Evolutionary conservation across 2,888 invertebrate genomes (phyloP).

Genomic region (Drosophila aldrichi): DNA sequence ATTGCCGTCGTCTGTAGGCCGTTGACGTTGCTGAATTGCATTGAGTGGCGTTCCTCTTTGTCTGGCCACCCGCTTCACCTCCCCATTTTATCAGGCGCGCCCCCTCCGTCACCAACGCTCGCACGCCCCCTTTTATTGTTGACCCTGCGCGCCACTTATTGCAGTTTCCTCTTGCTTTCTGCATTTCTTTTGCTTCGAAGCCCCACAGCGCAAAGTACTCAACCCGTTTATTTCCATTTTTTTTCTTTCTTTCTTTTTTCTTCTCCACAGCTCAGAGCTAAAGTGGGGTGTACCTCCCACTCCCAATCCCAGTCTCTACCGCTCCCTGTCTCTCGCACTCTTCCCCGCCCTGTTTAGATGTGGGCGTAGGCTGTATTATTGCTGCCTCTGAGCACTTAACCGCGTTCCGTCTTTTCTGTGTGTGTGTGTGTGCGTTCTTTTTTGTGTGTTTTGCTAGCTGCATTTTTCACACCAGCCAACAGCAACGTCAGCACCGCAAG

Average conservation of each 20-base stretch:
- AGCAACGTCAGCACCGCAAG: not conserved
- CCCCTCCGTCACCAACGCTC: not conserved
- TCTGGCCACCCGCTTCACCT: constrained; percentile 37
- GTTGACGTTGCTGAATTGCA: constrained; percentile 67
- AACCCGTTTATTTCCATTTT: constrained; percentile 61
- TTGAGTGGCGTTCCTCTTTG: constrained; percentile 71
- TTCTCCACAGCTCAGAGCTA: constrained; percentile 29
- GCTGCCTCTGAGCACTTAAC: constrained; percentile 75
- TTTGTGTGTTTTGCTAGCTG: constrained; percentile 54
- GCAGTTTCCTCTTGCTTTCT: constrained; percentile 68
- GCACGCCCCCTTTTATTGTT: constrained; percentile 55
- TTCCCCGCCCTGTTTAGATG: constrained; percentile 30
- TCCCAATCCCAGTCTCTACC: not conserved
- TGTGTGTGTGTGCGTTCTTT: constrained; percentile 35
- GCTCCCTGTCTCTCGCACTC: not conserved
- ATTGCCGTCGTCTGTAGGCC: constrained; percentile 72
- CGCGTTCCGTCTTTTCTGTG: constrained; percentile 80
- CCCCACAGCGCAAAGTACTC: constrained; percentile 73
- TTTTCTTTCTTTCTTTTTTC: not conserved
- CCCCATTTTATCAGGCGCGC: constrained; percentile 5
- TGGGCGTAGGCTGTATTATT: constrained; percentile 63
- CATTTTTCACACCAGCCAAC: constrained; percentile 64
- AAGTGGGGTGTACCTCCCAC: constrained; percentile 26
- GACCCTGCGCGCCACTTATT: constrained; percentile 83
- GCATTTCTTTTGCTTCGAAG: constrained; percentile 81